Conservation (phyloP, 1,140 invertebrate species). For the Nylanderia fulva region DNA sequence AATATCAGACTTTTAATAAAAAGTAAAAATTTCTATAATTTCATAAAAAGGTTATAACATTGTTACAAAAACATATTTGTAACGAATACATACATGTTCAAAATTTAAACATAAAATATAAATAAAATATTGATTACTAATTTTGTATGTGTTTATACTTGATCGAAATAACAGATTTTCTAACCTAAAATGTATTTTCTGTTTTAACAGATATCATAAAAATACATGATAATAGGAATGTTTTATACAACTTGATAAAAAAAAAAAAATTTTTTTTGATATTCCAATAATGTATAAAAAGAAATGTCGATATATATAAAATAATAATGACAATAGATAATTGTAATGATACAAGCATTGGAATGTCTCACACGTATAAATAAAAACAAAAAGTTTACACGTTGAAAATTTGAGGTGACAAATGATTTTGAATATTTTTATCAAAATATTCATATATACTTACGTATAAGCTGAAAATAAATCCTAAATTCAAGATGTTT, state of each 20-base stretch:
- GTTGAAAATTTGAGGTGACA: neutral
- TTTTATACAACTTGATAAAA: neutral
- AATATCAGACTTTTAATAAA: neutral
- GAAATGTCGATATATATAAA: no score
- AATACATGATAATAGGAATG: neutral
- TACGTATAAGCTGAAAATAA: neutral
- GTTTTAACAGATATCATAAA: neutral
- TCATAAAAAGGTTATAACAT: neutral
- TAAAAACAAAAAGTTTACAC: neutral
- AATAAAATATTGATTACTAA: neutral
- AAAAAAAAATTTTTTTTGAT: neutral
- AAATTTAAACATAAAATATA: neutral
- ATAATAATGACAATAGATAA: no score
- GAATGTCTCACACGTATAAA: neutral
- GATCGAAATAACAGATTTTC: neutral
- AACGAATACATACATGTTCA: neutral
- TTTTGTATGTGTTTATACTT: neutral
- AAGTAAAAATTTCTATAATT: neutral
- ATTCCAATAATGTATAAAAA: neutral
- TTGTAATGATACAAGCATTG: no score
- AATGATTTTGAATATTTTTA: neutral
- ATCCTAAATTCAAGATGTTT: neutral
- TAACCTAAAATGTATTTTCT: neutral
- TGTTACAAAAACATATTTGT: neutral
- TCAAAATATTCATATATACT: neutral